These are phyloP conservation scores for Notodonta ziczac DNA, from an alignment of 2,888 invertebrate genomes.

Conservation along the genomic window DNA sequence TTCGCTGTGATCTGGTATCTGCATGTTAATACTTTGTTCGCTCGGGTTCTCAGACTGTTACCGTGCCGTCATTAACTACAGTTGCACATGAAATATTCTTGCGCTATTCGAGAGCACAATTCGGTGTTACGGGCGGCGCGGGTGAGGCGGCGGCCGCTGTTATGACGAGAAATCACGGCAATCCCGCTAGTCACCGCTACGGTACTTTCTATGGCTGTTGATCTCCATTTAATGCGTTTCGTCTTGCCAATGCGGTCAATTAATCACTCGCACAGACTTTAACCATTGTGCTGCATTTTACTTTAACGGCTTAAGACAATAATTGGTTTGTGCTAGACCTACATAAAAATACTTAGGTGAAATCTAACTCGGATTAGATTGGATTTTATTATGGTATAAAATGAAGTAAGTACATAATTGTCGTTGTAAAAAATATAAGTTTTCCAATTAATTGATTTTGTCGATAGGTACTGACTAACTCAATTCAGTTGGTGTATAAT, in stretches of 20 bases:
- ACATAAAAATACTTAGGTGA: not conserved
- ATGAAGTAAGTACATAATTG: not conserved
- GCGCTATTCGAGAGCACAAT: constrained; percentile 75
- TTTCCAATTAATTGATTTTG: not conserved
- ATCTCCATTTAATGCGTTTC: constrained; percentile 76
- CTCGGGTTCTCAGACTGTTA: constrained; percentile 77
- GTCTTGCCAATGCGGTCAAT: constrained; percentile 73
- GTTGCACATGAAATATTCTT: constrained; percentile 75
- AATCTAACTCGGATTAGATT: not conserved
- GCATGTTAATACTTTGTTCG: constrained; percentile 66
- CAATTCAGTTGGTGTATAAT: constrained; percentile 5
- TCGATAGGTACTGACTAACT: not conserved
- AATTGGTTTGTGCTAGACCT: constrained; percentile 7
- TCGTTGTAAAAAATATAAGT: not conserved
- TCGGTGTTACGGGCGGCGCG: constrained; percentile 58
- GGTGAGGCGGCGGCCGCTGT: constrained; percentile 37
- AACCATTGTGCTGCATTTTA: constrained; percentile 43
- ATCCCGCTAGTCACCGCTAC: constrained; percentile 79
- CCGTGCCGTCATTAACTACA: constrained; percentile 76
- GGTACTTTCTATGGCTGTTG: constrained; percentile 76
- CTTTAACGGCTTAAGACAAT: constrained; percentile 29
- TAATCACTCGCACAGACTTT: constrained; percentile 65
- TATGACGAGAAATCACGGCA: constrained; percentile 72
- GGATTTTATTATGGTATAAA: not conserved
- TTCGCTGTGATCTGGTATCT: constrained; percentile 68